A percentile compares a stretch with the other conserved stretches of the same genome.
Conservation (phyloP, 2,888 invertebrate genomes). For the Teleiodes luculella region DNA sequence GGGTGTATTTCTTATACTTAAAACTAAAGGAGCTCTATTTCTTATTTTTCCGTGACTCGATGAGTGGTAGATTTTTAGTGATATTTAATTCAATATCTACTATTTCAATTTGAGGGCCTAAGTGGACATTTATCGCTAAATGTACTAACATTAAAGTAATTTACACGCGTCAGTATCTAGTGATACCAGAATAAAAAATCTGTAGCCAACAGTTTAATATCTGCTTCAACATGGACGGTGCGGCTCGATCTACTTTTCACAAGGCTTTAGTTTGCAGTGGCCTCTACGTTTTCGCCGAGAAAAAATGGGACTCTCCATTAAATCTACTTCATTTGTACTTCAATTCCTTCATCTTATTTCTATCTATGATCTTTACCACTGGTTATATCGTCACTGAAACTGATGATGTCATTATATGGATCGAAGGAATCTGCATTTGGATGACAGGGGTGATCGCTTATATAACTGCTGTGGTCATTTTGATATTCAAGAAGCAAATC, state of each 20-base stretch:
- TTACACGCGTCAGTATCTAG: too few species aligned
- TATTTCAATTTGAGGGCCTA: too few species aligned
- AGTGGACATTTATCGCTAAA: too few species aligned
- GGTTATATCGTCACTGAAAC: slow-evolving; percentile 45
- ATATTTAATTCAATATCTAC: too few species aligned
- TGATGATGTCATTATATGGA: slow-evolving; percentile 46
- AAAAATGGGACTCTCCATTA: slow-evolving; percentile 45
- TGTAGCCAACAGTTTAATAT: too few species aligned
- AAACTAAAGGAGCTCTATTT: too few species aligned
- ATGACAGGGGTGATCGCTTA: slow-evolving; percentile 62
- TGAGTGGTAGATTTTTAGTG: too few species aligned
- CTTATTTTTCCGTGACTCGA: too few species aligned
- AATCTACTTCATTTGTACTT: slow-evolving; percentile 53
- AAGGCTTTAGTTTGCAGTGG: slow-evolving; percentile 53
- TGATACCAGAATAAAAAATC: too few species aligned
- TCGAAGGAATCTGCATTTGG: slow-evolving; percentile 69
- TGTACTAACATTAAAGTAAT: too few species aligned
- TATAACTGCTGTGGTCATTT: slow-evolving; percentile 52
- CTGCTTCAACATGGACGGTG: slow-evolving; percentile 51
- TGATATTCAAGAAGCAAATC: slow-evolving; percentile 51
- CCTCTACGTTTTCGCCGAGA: slow-evolving; percentile 50
- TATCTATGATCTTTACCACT: slow-evolving; percentile 56
- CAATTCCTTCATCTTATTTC: slow-evolving; percentile 47
- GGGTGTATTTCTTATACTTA: too few species aligned
- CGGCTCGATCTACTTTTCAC: slow-evolving; percentile 44